Conservation (phyloP, 1,140 invertebrate genomes). For the Saccostrea glomerata region DNA sequence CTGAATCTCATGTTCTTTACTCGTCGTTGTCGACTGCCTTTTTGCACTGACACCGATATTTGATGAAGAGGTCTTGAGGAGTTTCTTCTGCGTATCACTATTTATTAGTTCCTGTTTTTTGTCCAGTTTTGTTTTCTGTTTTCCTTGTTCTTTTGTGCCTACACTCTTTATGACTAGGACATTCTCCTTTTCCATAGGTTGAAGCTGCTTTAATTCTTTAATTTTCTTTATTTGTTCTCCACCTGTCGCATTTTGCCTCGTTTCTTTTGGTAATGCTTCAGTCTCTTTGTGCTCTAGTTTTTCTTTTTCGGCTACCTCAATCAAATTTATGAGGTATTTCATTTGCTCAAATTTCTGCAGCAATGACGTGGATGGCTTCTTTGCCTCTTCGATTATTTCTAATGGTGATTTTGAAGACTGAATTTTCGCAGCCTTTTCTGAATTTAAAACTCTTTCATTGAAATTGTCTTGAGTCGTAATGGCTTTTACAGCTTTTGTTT, state of each 20-base stretch:
- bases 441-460: neutral
- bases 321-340: constrained; percentile 21
- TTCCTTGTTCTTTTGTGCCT: neutral
- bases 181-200: neutral
- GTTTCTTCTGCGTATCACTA: neutral
- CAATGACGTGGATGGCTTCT: constrained; percentile 11
- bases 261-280: neutral
- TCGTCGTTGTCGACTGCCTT: neutral
- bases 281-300: neutral
- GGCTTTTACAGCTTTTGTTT: no score
- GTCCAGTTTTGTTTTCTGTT: neutral
- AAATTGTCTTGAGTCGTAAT: no score
- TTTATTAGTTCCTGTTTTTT: neutral
- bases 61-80: neutral
- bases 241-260: neutral
- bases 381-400: constrained; percentile 5
- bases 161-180: neutral
- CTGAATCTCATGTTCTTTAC: neutral
- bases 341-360: constrained; percentile 20
- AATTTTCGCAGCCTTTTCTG: neutral
- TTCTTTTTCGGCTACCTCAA: constrained; percentile 27
- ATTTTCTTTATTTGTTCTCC: neutral
- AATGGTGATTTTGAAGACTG: neutral
- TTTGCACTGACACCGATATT: neutral
- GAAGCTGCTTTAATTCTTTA: neutral